These are phyloP conservation scores for Halictus rubicundus DNA, from an alignment of 1,140 invertebrate genomes.

Conservation along the genomic window DNA sequence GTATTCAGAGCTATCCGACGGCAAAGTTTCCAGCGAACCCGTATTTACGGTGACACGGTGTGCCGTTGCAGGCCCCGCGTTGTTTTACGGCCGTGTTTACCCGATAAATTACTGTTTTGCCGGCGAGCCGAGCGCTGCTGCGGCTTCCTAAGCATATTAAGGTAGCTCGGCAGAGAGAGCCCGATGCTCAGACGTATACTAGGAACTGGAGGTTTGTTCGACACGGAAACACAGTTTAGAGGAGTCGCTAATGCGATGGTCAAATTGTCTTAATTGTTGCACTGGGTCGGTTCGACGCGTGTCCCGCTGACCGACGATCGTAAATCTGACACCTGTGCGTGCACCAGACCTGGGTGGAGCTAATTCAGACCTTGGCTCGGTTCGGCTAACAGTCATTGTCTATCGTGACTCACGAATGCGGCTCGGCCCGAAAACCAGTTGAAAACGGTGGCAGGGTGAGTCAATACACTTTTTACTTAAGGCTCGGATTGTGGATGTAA, in stretches of 20 bases:
- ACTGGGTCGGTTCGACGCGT: neutral
- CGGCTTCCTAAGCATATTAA: slow-evolving; percentile 57
- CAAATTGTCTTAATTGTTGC: slow-evolving; percentile 40
- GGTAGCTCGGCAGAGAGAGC: neutral
- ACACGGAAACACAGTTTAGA: slow-evolving; percentile 49
- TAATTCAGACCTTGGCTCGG: neutral
- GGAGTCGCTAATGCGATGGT: slow-evolving; percentile 43
- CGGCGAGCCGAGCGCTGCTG: slow-evolving; percentile 37
- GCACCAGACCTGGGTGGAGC: neutral
- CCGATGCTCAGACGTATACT: slow-evolving; percentile 7
- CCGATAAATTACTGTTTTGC: slow-evolving; percentile 61
- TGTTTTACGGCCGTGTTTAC: slow-evolving; percentile 59
- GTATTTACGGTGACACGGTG: slow-evolving; percentile 29
- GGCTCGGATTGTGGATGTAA: too few relatives aligned
- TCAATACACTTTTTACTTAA: too few relatives aligned
- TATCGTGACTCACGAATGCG: too few relatives aligned
- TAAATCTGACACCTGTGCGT: neutral
- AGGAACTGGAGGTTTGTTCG: slow-evolving; percentile 6
- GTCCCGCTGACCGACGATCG: slow-evolving; percentile 28
- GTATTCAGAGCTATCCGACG: slow-evolving; percentile 6
- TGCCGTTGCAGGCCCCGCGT: slow-evolving; percentile 31
- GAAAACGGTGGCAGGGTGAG: too few relatives aligned
- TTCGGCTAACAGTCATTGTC: neutral
- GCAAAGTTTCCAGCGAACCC: slow-evolving; percentile 36
- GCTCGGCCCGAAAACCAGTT: too few relatives aligned